Evolutionary conservation across 1,140 invertebrate genomes (phyloP).

Genomic region (Macrocentrus cingulum): DNA sequence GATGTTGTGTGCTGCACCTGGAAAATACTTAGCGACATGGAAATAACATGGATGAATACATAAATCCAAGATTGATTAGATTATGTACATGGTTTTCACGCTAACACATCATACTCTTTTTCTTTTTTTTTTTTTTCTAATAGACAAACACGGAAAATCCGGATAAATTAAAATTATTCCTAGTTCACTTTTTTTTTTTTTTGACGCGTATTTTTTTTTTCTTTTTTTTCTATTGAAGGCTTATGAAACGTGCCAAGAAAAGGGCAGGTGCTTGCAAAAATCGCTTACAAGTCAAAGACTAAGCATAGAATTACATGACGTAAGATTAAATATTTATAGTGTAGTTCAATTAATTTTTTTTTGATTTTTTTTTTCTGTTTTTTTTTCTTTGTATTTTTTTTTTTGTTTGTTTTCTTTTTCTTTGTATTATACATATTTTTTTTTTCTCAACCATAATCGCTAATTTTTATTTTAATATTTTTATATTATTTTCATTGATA

Average conservation of each 20-base stretch:
- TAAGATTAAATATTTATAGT: conserved; percentile 50
- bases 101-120: conserved; percentile 31
- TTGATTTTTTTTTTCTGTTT: background rate
- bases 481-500: background rate
- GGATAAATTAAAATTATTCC: conserved; percentile 52
- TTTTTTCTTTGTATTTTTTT: conserved; percentile 19
- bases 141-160: too few relatives aligned
- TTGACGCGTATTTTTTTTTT: background rate
- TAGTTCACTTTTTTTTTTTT: conserved; percentile 15
- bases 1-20: conserved; percentile 56
- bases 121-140: background rate
- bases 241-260: conserved; percentile 6
- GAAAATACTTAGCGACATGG: conserved; percentile 55
- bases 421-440: background rate
- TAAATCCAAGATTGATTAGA: conserved; percentile 32
- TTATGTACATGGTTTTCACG: conserved; percentile 36
- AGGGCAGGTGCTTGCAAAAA: conserved; percentile 34
- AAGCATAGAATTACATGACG: conserved; percentile 36
- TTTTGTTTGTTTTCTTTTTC: too few relatives aligned
- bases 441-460: too few relatives aligned
- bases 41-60: conserved; percentile 16
- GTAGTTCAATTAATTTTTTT: conserved; percentile 43
- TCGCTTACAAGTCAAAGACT: conserved; percentile 10
- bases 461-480: conserved; percentile 3
- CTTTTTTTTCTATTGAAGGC: background rate